These are phyloP conservation scores for Dicrostonyx torquatus DNA, from an alignment of 2,797 vertebrate genomes.

Conservation along the genomic window DNA sequence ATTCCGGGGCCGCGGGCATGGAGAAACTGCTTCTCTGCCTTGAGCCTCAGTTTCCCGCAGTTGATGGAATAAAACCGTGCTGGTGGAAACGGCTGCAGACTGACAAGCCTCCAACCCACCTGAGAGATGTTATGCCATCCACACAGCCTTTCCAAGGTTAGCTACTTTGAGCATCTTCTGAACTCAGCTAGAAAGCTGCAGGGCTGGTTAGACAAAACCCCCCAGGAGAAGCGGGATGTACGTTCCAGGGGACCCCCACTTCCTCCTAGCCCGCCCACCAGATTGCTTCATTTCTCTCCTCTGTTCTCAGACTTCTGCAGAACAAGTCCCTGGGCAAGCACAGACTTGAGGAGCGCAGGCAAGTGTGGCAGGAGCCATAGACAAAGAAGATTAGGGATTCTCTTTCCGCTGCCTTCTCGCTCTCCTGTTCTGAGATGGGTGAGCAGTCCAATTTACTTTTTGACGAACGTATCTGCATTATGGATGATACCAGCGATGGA, in stretches of 20 bases:
- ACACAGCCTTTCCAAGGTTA: background rate
- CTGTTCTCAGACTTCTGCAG: background rate
- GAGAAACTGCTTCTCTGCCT: background rate
- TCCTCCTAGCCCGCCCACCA: background rate
- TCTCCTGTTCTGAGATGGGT: constrained; percentile 69
- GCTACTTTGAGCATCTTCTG: background rate
- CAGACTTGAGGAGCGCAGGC: background rate
- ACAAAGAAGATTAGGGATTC: constrained; percentile 59
- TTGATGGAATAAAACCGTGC: background rate
- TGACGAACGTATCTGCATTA: constrained; percentile 77
- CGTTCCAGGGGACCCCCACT: background rate
- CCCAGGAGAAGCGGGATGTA: background rate
- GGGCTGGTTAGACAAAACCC: background rate
- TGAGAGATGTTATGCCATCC: background rate
- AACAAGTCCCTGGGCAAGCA: background rate
- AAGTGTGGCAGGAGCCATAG: background rate
- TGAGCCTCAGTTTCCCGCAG: background rate
- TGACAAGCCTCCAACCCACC: background rate
- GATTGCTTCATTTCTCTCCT: background rate
- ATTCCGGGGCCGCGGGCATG: background rate
- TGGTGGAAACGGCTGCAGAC: background rate
- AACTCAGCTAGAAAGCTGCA: background rate
- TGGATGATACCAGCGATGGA: constrained; percentile 77
- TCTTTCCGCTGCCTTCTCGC: constrained; percentile 44
- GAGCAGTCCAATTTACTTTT: constrained; percentile 80